Base-by-base conservation (phyloP, 2,113 vertebrate genomes). In the Tachycineta bicolor region DNA sequence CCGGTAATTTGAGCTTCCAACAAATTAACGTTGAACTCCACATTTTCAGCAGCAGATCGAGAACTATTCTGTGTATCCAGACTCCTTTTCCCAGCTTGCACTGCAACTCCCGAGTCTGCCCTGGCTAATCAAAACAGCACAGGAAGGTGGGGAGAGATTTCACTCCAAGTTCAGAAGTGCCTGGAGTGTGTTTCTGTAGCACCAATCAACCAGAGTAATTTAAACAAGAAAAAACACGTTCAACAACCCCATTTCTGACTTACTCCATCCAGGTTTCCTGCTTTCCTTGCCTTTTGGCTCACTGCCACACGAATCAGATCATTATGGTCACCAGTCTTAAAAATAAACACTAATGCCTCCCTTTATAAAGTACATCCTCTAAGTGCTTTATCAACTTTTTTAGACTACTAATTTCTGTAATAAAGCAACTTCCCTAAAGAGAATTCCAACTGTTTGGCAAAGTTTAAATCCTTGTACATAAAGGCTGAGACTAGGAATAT, bases 211-310 rank as follows among this genome's bases (percentile, higher is more conserved):
- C 88, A 69, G 22, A 84, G 93, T 44, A 34, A 60, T 47, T 91
- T 43, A 37, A 95, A 91, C 95, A 96, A 94, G 95, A 93, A 94
- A 68, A 95, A 90, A 95, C 88, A 96, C 1, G 73, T 74, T 56
- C 94, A 58, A 82, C 84, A 88, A 21, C 83, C 65, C 82, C 64
- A 49, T 43, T 95, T 82, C 91, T 69, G 86, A 85, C 52, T 83
- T 59, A 53, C 53, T 94, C 73, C 91, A 68, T 91, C 52, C 34
- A 88, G 49, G 87, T 88, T 96, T 97, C 94, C 93, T 97, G 84
- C 92, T 21, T 85, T 74, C 78, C 60, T 85, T 49, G 86, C 68
- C 59, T 94, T 63, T 25, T 96, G 96, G 97, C 95, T 90, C 64
- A 10, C 50, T 82, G 97, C 94, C 96, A 87, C 76, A 82, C 1